Evolutionary conservation across 1,140 invertebrate species (phyloP), one percentile per base, ranked within the genome.

Genomic region (Aphis craccivora): DNA sequence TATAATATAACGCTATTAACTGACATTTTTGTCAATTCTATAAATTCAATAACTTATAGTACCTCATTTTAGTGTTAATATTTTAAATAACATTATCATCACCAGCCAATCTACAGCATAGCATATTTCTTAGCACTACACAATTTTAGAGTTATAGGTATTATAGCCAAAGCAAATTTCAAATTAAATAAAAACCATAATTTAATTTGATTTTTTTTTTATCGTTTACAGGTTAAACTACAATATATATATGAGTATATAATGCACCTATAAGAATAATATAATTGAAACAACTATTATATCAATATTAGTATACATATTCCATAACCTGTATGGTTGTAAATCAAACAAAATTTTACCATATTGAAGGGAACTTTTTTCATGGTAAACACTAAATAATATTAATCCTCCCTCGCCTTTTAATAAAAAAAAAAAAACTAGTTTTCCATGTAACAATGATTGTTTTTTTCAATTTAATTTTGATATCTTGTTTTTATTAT

Each of bases 401-500:
- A 53, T 51, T 89, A 60, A 40, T 90, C 37, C 1, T 90, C 88
- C 11, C 60, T 14, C 60, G 9, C 4, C n/a, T 35, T 40, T 84
- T n/a, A 7, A 22, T 87, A 6, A 37, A 48, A n/a, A 55, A 60
- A 37, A 40, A 22, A 4, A 11, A 25, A 40, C 6, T 90, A 45
- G 20, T 60, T 90, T 90, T 90, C 43, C 53, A 40, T 25, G 8
- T 60, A 4, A 43, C 23, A 67, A 90, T 43, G n/a, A 40, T 90
- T 60, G 23, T 84, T 86, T 93, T 86, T 93, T 93, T 86, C 81
- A 55, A 86, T 93, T 93, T 55, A 93, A 86, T 93, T 84, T 93
- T 93, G 35, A 53, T 93, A 93, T 93, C 48, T 93, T 48, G 81
- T 92, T 92, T 48, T n/a, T 43, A 86, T 40, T 86, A 84, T 53